Conservation (phyloP, 2,888 invertebrate genomes). For the Tuta absoluta region DNA sequence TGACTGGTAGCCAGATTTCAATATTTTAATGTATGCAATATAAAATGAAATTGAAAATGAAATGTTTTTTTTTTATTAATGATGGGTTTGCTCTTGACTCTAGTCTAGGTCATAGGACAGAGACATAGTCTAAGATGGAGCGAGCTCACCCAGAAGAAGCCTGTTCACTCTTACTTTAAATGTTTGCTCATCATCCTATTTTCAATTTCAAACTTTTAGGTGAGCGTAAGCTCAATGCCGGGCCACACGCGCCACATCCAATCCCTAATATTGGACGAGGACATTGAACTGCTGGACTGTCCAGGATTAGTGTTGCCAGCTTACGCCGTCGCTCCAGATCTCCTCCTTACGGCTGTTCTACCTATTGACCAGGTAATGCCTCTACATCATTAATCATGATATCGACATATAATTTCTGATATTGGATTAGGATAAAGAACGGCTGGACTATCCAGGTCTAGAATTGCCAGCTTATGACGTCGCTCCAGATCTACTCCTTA, state of each 20-base stretch:
- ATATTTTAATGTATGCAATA: too few species aligned
- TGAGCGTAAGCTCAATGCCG: slow-evolving; percentile 97
- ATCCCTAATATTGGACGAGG: slow-evolving; percentile 89
- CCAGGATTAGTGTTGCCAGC: slow-evolving; percentile 99
- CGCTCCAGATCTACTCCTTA: slow-evolving; percentile 96
- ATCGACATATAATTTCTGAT: slow-evolving; percentile 95
- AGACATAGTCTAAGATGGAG: too few species aligned
- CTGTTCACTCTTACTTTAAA: too few species aligned
- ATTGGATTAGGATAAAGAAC: slow-evolving; percentile 87
- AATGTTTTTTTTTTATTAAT: too few species aligned
- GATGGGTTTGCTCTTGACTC: too few species aligned
- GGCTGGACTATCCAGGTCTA: slow-evolving; percentile 98
- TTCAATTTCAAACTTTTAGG: slow-evolving; percentile 60
- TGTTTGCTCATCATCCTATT: background rate
- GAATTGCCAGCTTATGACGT: slow-evolving; percentile 98
- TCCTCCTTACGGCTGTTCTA: slow-evolving; percentile 96
- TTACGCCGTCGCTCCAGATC: slow-evolving; percentile 96
- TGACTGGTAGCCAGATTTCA: too few species aligned
- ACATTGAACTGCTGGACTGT: slow-evolving; percentile 95
- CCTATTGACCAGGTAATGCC: slow-evolving; percentile 84
- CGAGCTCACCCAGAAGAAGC: too few species aligned
- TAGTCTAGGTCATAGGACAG: too few species aligned
- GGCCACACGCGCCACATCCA: slow-evolving; percentile 99
- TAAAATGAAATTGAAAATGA: too few species aligned
- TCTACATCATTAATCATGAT: too few species aligned